These are phyloP conservation scores for Cataglyphis cursor DNA, from an alignment of 2,888 invertebrate species.

Conservation along the genomic window DNA sequence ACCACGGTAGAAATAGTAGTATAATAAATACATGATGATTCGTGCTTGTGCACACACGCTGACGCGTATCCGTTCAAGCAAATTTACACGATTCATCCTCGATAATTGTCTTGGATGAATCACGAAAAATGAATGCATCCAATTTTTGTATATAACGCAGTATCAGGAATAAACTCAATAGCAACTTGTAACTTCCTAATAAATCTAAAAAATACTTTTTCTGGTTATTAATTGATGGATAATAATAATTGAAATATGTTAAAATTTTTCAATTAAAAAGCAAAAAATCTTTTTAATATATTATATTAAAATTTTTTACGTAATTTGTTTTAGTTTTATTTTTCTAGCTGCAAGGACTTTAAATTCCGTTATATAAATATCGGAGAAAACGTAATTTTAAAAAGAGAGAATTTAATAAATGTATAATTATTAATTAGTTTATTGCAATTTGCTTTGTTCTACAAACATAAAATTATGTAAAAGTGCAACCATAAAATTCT, in stretches of 20 bases:
- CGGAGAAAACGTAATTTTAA: conserved; percentile 59
- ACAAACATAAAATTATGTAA: conserved; percentile 67
- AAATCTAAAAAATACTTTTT: background rate
- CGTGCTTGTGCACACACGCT: conserved; percentile 1
- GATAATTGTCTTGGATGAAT: conserved; percentile 42
- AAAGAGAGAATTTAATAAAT: background rate
- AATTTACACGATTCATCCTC: conserved; percentile 43
- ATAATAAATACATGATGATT: conserved; percentile 59
- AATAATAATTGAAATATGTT: conserved; percentile 62
- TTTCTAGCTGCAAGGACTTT: background rate
- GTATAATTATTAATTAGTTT: conserved; percentile 57
- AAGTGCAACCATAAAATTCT: conserved; percentile 66
- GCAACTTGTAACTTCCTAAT: background rate
- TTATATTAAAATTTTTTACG: background rate
- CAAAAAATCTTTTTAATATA: background rate
- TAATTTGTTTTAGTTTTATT: background rate
- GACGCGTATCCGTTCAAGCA: conserved; percentile 23
- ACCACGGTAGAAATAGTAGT: conserved; percentile 57
- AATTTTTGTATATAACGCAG: conserved; percentile 14
- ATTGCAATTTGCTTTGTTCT: conserved; percentile 66
- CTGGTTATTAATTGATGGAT: background rate
- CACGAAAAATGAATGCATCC: conserved; percentile 24
- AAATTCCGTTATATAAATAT: conserved; percentile 29
- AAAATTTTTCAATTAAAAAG: too few species aligned
- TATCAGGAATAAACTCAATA: background rate